Evolutionary conservation across 2,888 invertebrate species (phyloP), one percentile per base, ranked within the genome.

Genomic region (Synanthedon vespiformis): DNA sequence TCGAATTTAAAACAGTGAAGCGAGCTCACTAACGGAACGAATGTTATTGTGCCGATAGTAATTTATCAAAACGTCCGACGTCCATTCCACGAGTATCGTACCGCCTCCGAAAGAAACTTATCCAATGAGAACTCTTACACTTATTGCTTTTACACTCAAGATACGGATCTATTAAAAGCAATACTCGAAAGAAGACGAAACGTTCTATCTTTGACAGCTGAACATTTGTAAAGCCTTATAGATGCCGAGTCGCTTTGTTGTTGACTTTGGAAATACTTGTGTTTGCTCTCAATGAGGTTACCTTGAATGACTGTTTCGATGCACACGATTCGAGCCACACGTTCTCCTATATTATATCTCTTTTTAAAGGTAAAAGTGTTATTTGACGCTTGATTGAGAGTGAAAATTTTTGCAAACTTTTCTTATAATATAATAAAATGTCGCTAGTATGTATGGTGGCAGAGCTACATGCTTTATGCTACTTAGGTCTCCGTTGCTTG

Each of bases 21-120:
- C 71, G 66, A 63, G 63, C 66, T 61, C 63, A 62, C 55, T 63
- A 65, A 65, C 61, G 67, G 65, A 77, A 77, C 70, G 65, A 76
- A 77, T 77, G 76, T 75, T 79, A 81, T 81, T 81, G 76, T 78
- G 68, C 65, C 69, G 65, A 72, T 70, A 71, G 76, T 75, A 77
- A 83, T 85, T 82, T 81, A 83, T 84, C 83, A 85, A 83, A 80
- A 78, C 63, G 79, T 80, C 80, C 62, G 65, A 62, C 58, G 60
- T 55, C 56, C 50, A 14, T 44, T 61, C 57, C 58, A 60, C 59
- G 59, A 61, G 59, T 57, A 58, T 57, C 55, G 55, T 55, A 55
- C 55, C 53, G 58, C 55, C 54, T 59, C 61, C 59, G 60, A 59
- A 60, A 67, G 59, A 58, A 65, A 65, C 68, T 75, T 70, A 70